Evolutionary conservation across 2,797 vertebrate species (phyloP), one percentile per base, ranked within the genome.

Genomic region (Denticeps clupeoides): DNA sequence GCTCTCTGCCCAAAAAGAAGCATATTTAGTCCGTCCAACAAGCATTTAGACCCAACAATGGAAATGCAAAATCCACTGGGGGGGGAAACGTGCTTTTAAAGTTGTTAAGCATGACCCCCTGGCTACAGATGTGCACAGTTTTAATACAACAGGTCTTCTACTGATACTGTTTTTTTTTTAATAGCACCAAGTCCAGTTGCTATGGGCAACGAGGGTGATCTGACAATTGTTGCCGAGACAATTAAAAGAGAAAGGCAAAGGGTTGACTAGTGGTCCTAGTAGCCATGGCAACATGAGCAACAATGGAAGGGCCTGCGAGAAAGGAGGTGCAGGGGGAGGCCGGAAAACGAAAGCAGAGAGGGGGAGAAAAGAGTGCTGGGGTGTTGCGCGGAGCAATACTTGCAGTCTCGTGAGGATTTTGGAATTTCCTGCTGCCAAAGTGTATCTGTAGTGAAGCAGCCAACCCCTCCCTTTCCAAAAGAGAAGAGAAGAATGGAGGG

Each of bases 201-300:
- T 63, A 74, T 29, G 53, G 67, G 68, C 62, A 77, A 77, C 76
- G 65, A 68, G n/a, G n/a, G 66, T 55, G 52, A 65, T 63, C 56
- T 69, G 61, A 67, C 62, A 51, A 49, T 60, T 27, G 74, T 82
- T 76, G 72, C 78, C 77, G 82, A 77, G 75, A 81, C 78, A 83
- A 82, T 82, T 65, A 79, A 66, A 77, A 67, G 74, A 67, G 37
- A 45, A 64, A 44, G 11, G 67, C 63, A 55, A 61, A 51, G 11
- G 37, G n/a, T 43, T 60, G 60, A 69, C 62, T 47, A 45, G 53
- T 62, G 53, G 59, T 58, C 53, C 50, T 56, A 51, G 66, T 74
- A 27, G 37, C 62, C 69, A 56, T 12, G 48, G 75, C 51, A 73
- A 80, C 45, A n/a, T 38, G 63, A 66, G 62, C 67, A 75, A 78